Base-by-base conservation (phyloP, 30 jellyfish, hydroid and myxozoan genomes). In the Cassiopea andromeda region DNA sequence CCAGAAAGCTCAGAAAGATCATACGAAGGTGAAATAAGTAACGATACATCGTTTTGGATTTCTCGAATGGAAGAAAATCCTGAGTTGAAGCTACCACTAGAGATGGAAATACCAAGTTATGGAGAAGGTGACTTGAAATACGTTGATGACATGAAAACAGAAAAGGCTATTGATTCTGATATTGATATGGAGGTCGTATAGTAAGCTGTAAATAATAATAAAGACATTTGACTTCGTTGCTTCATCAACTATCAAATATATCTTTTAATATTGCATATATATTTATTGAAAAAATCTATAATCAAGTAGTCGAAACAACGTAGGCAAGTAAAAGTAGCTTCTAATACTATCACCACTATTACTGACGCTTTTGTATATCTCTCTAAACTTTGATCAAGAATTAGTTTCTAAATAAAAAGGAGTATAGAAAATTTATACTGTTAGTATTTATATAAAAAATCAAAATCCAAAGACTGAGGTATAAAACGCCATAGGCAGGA, bases 31-130 rank as follows among this genome's bases (percentile, higher is more conserved):
- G 92, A 83, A 49, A 9, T 73, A 44, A 15, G 67, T 27, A 72
- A 60, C 2, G 79, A 67, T 66, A 48, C 73, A 9, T 60, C 89
- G 7, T 81, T 81, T 75, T 81, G 90, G 90, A 81, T n/a, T 81
- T 81, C 58, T 2, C 44, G 67, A 66, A 66, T 76, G 87, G 18
- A 44, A 19, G 87, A 85, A 73, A 81, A 67, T 69, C 82, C 90
- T 6, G 82, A 69, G 8, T 75, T 70, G 10, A 69, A 61, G 46
- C 57, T 66, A 7, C 46, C 90, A 7, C 48, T 60, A 61, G 79
- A 15, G 16, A 44, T 18, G 79, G 79, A 70, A 50, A 19, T 19
- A 5, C 79, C 58, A 27, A 70, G 54, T 1, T 19, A 1, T 43
- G 79, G 50, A 54, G 14, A 2, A 61, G 73, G 43, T 4, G 19